Evolutionary conservation across 2,113 vertebrate species (phyloP).

Genomic region (Hippocampus barbouri): DNA sequence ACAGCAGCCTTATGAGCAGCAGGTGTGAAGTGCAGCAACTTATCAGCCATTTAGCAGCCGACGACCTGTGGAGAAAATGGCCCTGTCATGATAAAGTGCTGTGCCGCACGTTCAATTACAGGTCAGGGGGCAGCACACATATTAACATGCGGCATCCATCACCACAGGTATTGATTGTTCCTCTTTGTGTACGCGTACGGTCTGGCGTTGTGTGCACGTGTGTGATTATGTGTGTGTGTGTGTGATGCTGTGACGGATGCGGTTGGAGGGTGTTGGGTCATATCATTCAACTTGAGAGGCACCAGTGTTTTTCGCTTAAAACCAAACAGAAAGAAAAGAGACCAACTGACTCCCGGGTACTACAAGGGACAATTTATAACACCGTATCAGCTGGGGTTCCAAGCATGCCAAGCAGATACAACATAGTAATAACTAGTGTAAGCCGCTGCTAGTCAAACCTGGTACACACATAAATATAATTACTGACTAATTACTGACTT

Average conservation of each 20-base stretch:
- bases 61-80: slow-evolving; percentile 58
- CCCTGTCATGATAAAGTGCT: slow-evolving; percentile 61
- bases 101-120: slow-evolving; percentile 60
- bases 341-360: neutral
- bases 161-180: slow-evolving; percentile 49
- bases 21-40: slow-evolving; percentile 34
- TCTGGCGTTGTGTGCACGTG: slow-evolving; percentile 4
- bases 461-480: no score
- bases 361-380: no score
- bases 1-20: slow-evolving; percentile 55
- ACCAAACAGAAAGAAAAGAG: slow-evolving; percentile 7
- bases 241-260: slow-evolving; percentile 13
- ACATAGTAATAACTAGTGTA: no score
- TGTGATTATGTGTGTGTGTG: slow-evolving; percentile 1
- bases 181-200: neutral
- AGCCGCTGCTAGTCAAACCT: no score
- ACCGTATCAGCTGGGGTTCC: no score
- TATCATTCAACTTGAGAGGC: slow-evolving; percentile 44
- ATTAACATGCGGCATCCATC: slow-evolving; percentile 57
- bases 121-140: slow-evolving; percentile 56
- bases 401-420: no score
- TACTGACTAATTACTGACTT: no score
- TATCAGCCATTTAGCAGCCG: slow-evolving; percentile 66
- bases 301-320: slow-evolving; percentile 23
- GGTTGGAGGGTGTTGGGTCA: slow-evolving; percentile 10